Conservation (phyloP, 2,888 invertebrate species). For the Lycophotia porphyrea region DNA sequence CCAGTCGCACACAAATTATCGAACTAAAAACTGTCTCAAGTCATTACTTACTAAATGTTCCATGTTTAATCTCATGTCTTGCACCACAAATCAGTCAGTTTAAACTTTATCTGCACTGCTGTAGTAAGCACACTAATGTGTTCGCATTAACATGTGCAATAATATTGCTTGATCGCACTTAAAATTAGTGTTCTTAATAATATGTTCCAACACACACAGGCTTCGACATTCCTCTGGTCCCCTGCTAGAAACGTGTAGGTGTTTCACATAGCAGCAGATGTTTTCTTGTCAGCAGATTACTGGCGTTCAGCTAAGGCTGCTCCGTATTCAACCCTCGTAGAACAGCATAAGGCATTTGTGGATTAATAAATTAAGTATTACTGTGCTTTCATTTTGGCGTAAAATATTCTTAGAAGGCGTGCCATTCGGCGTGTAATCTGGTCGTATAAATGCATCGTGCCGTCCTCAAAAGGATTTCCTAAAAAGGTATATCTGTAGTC, state of each 20-base stretch:
- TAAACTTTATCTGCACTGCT: constrained; percentile 11
- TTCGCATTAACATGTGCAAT: background rate
- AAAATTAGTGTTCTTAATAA: background rate
- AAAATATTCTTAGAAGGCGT: background rate
- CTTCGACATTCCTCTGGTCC: background rate
- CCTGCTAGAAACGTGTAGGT: background rate
- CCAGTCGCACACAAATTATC: constrained; percentile 13
- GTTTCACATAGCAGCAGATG: background rate
- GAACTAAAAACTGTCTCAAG: constrained; percentile 27
- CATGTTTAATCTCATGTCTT: constrained; percentile 19
- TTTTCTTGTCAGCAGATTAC: background rate
- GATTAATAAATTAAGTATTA: background rate
- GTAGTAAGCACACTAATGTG: background rate
- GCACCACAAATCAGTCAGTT: constrained; percentile 21
- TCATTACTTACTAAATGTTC: constrained; percentile 17
- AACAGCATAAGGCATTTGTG: background rate
- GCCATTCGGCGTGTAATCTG: background rate
- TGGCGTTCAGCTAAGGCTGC: background rate
- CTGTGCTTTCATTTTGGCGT: background rate
- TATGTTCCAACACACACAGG: background rate
- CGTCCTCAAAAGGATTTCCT: background rate
- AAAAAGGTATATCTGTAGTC: background rate
- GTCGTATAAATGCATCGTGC: background rate
- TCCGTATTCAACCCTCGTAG: constrained; percentile 1
- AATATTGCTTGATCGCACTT: background rate